Evolutionary conservation across 2,797 vertebrate genomes (phyloP), one percentile per base, ranked within the genome.

Genomic region (Platalea minor): DNA sequence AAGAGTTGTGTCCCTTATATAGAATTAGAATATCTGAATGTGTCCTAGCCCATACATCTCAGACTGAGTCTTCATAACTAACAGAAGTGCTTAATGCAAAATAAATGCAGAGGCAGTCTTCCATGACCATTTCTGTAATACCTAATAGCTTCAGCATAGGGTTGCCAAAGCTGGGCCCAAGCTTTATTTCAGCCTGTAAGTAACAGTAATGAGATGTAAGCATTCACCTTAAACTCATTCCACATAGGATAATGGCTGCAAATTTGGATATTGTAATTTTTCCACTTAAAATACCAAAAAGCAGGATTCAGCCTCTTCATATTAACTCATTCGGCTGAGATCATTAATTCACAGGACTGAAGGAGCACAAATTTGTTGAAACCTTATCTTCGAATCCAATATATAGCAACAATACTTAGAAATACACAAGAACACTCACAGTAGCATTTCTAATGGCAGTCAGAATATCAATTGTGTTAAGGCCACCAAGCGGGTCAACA

Each of bases 381-480:
- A 92, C 8, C 7, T 33, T 46, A 35, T 29, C 9, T 57, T 67
- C 2, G 1, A 33, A 77, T 54, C 37, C 39, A 84, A n/a, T 5
- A 60, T 11, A 69, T 6, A 84, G 61, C 21, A 63, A 59, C 56
- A 87, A 45, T 5, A 39, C 18, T 86, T 17, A 63, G n/a, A 85
- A 88, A 81, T 23, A 77, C 28, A 54, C 23, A 85, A 81, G 9
- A 92, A 85, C 88, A 98, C 98, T 99, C 97, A 99, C 99, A 41
- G 99, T 99, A 72, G 99, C 99, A 88, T 99, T 99, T 98, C 99
- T 98, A 97, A 99, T 99, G 92, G 99, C 99, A 39, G 99, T 99
- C 89, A 99, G 98, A 94, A 99, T 99, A 92, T 99, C 99, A 39
- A 99, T 99, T 91, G 99, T 99, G 93, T 99, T 99, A 94, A 99